These are phyloP conservation scores for Drosophila cognata DNA, from an alignment of 2,888 invertebrate genomes.

Conservation along the genomic window DNA sequence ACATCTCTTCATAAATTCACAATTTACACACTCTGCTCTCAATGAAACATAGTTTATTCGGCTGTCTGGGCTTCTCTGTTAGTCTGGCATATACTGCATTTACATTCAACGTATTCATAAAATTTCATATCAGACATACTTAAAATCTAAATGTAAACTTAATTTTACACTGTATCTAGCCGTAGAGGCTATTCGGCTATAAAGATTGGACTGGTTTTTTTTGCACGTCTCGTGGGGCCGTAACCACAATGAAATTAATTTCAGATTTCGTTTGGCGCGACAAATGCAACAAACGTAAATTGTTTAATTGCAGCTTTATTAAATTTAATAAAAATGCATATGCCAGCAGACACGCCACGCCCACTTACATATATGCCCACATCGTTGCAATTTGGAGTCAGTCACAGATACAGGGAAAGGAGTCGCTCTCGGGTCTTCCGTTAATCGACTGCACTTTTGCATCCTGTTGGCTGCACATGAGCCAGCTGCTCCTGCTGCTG, in stretches of 20 bases:
- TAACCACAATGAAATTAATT: constrained; percentile 72
- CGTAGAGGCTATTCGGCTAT: neutral
- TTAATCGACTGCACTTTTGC: constrained; percentile 80
- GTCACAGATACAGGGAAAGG: constrained; percentile 32
- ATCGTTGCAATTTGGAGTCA: constrained; percentile 10
- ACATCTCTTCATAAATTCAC: constrained; percentile 15
- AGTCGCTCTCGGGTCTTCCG: constrained; percentile 53
- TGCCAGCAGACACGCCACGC: constrained; percentile 55
- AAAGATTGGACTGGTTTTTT: neutral
- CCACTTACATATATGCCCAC: neutral
- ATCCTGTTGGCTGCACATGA: constrained; percentile 64
- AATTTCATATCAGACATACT: neutral
- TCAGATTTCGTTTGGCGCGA: constrained; percentile 52
- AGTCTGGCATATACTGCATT: neutral
- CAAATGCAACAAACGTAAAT: constrained; percentile 64
- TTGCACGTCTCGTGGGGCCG: constrained; percentile 15
- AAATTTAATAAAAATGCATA: constrained; percentile 78
- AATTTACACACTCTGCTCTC: constrained; percentile 3
- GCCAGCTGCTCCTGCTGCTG: constrained; percentile 24
- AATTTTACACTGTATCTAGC: neutral
- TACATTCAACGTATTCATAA: neutral
- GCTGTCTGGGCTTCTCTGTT: neutral
- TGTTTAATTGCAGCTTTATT: constrained; percentile 76
- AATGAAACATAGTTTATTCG: neutral
- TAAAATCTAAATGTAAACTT: neutral